Base-by-base conservation (phyloP, 2,888 invertebrate species). In the Epinotia bilunana region DNA sequence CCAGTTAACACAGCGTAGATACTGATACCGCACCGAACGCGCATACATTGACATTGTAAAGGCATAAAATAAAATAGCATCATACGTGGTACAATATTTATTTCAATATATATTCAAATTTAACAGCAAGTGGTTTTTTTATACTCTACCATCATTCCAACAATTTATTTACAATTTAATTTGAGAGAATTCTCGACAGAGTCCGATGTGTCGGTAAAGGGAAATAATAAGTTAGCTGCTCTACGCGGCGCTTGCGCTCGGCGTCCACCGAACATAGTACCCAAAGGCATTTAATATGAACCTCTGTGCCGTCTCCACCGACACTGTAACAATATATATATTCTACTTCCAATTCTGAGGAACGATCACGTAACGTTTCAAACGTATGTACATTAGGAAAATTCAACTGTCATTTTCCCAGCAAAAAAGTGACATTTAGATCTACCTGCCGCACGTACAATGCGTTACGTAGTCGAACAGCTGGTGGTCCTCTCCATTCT, bases 61-160 rank as follows among this genome's bases (percentile, higher is more conserved):
- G 46, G 23, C 23, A 20, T 33, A 68, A 63, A 82, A 86, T 86
- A 83, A 83, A 90, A 88, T 88, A 84, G 81, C 84, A 76, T 75
- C 28, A 70, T 79, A 78, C 90, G 90, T 91, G 88, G 88, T 93
- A 92, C 90, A 93, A 88, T 90, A 87, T 93, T 93, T 91, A 92
- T 92, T 92, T 89, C 90, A 86, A 86, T 90, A 91, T 90, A 90
- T 92, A 91, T 87, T 92, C 91, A 89, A 87, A 88, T 90, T 88
- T 90, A 90, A 90, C 90, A 90, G 89, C 86, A 88, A 89, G 53
- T 86, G 87, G 83, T 88, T 83, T 84, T 81, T 85, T 87, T 82
- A 83, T 79, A 80, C 80, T 65, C 80, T 79, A 67, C 78, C 84
- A 84, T 85, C 84, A 86, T 84, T 86, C 87, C 88, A 90, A 89